These are phyloP conservation scores for Thera britannica DNA, from an alignment of 2,888 invertebrate species.

Conservation along the genomic window DNA sequence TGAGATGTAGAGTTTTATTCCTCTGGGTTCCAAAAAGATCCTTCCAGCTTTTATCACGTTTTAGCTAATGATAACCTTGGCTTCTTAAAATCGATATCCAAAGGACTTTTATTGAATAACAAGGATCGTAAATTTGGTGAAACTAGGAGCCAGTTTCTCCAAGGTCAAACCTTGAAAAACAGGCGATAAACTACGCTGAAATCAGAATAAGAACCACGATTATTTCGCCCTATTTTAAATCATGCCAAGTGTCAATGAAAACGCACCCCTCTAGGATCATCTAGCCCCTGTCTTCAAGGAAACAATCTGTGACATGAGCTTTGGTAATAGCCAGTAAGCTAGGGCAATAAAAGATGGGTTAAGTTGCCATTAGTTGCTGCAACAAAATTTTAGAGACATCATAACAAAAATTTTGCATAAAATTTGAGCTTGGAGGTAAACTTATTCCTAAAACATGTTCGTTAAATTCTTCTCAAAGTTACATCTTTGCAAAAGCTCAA, in stretches of 20 bases:
- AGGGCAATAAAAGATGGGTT: constrained; percentile 11
- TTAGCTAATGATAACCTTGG: no score
- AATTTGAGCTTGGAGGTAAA: not conserved
- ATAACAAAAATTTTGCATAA: no score
- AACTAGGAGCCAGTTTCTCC: not conserved
- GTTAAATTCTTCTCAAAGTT: not conserved
- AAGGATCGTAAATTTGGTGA: no score
- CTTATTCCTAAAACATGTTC: not conserved
- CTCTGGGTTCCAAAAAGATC: no score
- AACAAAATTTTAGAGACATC: no score
- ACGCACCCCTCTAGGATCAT: constrained; percentile 5
- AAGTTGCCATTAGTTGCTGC: no score
- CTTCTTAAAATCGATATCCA: no score
- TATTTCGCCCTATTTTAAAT: constrained; percentile 16
- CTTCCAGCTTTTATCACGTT: no score
- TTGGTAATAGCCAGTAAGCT: not conserved
- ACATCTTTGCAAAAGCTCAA: not conserved
- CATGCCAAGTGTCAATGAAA: constrained; percentile 20
- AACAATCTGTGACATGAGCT: not conserved
- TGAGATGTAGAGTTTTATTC: no score
- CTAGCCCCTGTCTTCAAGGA: constrained; percentile 13
- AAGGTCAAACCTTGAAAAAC: not conserved
- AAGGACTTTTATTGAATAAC: no score
- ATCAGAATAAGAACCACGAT: not conserved
- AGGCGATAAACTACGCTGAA: not conserved